phyloP scores from a whole-genome alignment of 2,113 vertebrate species.

The Phylloscopus whistleri region DNA sequence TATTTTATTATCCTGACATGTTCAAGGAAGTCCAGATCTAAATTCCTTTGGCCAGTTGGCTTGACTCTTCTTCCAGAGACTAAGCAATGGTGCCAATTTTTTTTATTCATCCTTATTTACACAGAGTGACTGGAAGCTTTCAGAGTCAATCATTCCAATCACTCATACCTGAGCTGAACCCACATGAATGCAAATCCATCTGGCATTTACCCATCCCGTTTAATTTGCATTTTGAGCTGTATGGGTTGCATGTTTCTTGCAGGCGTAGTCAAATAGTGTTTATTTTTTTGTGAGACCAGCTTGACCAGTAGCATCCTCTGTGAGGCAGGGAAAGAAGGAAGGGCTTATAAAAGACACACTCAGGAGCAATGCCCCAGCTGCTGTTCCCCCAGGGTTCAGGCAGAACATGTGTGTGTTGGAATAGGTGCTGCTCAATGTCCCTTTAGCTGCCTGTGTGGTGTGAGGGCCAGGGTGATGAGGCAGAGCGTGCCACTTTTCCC shows the following conservation, averaged over 20 bases:
- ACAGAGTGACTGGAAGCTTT: conserved; percentile 40
- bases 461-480: background rate
- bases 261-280: background rate
- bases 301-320: background rate
- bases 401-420: background rate
- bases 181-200: conserved; percentile 33
- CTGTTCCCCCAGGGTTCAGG: background rate
- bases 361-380: background rate
- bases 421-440: background rate
- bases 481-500: background rate
- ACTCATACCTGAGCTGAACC: conserved; percentile 1
- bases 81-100: background rate
- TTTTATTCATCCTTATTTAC: conserved; percentile 26
- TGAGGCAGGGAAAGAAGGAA: background rate
- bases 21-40: background rate
- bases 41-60: conserved; percentile 9
- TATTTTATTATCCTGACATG: background rate
- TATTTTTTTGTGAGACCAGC: background rate
- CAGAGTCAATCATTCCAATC: conserved; percentile 21
- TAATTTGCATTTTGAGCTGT: conserved; percentile 10
- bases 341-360: background rate
- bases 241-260: background rate
- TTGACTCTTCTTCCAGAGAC: background rate
- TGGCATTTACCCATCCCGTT: conserved; percentile 3
- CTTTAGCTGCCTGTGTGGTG: conserved; percentile 4